Evolutionary conservation across 1,140 invertebrate species (phyloP), one percentile per base, ranked within the genome.

Genomic region (Bombus vancouverensis): DNA sequence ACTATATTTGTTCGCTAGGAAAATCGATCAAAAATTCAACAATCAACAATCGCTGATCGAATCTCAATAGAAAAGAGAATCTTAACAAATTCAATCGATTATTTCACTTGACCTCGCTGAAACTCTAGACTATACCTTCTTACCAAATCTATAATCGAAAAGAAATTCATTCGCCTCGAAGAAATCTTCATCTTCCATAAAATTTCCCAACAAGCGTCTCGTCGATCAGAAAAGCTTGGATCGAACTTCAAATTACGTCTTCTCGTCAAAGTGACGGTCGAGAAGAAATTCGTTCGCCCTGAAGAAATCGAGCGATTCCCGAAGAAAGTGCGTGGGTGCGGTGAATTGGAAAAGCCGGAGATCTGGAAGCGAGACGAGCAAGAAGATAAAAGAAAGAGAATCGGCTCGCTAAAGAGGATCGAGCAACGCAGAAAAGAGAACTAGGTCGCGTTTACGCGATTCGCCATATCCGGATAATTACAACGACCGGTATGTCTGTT

Each of bases 401-500:
- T 57, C 47, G 53, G 53, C 10, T 57, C 72, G 72, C 47, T 28
- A 87, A 88, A 85, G 89, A 89, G 85, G 80, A 81, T 53, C 81
- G 82, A 53, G 65, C 70, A 34, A 57, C 62, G 80, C 65, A 70
- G 82, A 91, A 86, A 90, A 77, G 81, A 71, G 90, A 91, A 89
- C 83, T 91, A 80, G 90, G 90, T 87, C 90, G 88, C 90, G 82
- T 91, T 91, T 90, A 88, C 87, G 77, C 88, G 90, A 91, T 91
- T 91, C 74, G 68, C 88, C 90, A 91, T 91, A 90, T 91, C 87
- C 90, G 85, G 91, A 91, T 91, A 91, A 91, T 91, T 90, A 90
- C 90, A 68, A 32, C 86, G 82, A 91, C 81, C 86, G 70, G 88
- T 85, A 88, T 88, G 81, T 44, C 72, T 59, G 70, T 89, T 81